Conservation (phyloP, 2,888 invertebrate genomes). For the Cremastinae sp. region DNA sequence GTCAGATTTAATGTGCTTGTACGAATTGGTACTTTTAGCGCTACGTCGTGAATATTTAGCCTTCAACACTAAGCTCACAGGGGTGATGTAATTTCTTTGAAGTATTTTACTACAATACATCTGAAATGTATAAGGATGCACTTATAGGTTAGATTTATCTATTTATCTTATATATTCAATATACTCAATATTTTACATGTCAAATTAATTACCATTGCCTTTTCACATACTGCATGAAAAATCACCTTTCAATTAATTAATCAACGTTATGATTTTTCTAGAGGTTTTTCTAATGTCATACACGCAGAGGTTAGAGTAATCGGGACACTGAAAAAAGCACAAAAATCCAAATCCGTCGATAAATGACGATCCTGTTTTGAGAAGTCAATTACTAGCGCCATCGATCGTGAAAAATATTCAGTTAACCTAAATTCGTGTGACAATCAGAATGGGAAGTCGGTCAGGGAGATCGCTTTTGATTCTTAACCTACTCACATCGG, state of each 20-base stretch:
- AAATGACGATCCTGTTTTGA: too few relatives aligned
- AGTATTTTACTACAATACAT: constrained; percentile 75
- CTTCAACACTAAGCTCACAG: constrained; percentile 68
- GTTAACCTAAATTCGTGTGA: too few relatives aligned
- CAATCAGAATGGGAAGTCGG: too few relatives aligned
- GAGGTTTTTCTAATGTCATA: constrained; percentile 61
- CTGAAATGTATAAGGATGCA: constrained; percentile 69
- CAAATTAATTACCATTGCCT: constrained; percentile 39
- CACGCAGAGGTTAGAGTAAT: constrained; percentile 1
- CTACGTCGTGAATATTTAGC: constrained; percentile 75
- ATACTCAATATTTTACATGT: background rate
- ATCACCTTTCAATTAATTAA: constrained; percentile 44
- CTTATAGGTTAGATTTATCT: constrained; percentile 55
- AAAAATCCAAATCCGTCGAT: too few relatives aligned
- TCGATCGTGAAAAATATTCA: too few relatives aligned
- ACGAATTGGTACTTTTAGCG: constrained; percentile 73
- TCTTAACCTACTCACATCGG: too few relatives aligned
- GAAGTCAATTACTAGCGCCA: too few relatives aligned
- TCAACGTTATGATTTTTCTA: constrained; percentile 30
- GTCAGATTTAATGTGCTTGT: constrained; percentile 71
- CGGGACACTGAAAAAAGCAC: too few relatives aligned
- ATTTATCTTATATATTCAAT: background rate
- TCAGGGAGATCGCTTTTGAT: too few relatives aligned
- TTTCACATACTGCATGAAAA: constrained; percentile 61
- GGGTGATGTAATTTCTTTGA: constrained; percentile 67